Evolutionary conservation across 2,888 invertebrate genomes (phyloP).

Genomic region (Hesperia comma): DNA sequence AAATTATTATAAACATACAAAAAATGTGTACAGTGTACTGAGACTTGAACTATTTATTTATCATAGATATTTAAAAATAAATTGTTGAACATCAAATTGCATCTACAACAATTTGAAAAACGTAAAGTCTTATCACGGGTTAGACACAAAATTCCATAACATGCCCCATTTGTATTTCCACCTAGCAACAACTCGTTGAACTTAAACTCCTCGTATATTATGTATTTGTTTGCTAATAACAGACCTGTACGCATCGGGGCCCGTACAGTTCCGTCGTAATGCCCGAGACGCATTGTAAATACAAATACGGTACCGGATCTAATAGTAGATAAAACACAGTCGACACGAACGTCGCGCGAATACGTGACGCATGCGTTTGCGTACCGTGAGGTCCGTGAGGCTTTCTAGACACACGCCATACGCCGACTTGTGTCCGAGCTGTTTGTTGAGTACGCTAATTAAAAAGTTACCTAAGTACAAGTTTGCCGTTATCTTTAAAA

Average conservation of each 20-base stretch:
- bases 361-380: constrained; percentile 53
- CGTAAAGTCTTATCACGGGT: too few relatives aligned
- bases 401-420: constrained; percentile 40
- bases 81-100: too few relatives aligned
- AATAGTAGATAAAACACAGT: constrained; percentile 50
- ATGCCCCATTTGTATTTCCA: too few relatives aligned
- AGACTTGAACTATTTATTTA: too few relatives aligned
- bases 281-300: constrained; percentile 51
- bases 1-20: too few relatives aligned
- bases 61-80: too few relatives aligned
- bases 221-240: constrained; percentile 3
- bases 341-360: constrained; percentile 53
- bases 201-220: background rate
- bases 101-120: too few relatives aligned
- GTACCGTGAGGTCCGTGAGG: constrained; percentile 36
- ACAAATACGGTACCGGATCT: constrained; percentile 62
- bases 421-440: background rate
- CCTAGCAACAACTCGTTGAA: too few relatives aligned
- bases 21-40: too few relatives aligned
- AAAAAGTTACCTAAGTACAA: background rate
- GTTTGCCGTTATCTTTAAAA: too few relatives aligned
- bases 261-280: constrained; percentile 48
- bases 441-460: background rate
- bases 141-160: too few relatives aligned
- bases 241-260: background rate